Evolutionary conservation across 2,888 invertebrate species (phyloP), one percentile per base, ranked within the genome.

Genomic region (Steinernema scapterisci): DNA sequence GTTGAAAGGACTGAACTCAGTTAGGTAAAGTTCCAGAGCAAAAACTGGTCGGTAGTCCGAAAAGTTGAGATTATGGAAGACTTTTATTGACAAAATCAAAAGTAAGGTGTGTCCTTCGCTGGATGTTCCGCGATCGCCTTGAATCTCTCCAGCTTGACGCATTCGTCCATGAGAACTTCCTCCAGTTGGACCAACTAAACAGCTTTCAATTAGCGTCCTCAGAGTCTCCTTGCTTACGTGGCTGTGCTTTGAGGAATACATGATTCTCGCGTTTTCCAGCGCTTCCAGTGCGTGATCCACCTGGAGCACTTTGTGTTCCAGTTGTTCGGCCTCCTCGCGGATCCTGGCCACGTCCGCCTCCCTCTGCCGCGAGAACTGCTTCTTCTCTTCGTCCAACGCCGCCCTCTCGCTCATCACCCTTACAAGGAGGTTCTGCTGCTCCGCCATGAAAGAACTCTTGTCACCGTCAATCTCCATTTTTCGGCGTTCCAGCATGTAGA

Each of bases 401-500:
- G 63, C 63, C 31, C 63, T 9, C 63, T 63, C 63, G 31, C 63
- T 63, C 63, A 63, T 63, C 63, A 63, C 63, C 31, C 63, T 2
- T 5, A 63, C 38, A 9, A 63, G 63, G 16, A 63, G 31, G n/a
- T 63, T 63, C 63, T 63, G 63, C 63, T 63, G 63, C 63, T 63
- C 63, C 2, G 63, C 38, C 63, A 63, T 63, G 16, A 63, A 63
- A 16, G 31, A 25, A 27, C 63, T 31, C 38, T 63, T 63, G 31
- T 63, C 63, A 19, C 25, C 63, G 31, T 63, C 63, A n/a, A 63
- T 63, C 63, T 63, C 63, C 63, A 63, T 63, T 27, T 63, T 63
- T 11, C 63, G 63, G 16, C 38, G 27, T 27, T 63, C 63, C 31
- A 63, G 31, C 63, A 63, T 63, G 63, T 63, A 63, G 16, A 63